A percentile compares a stretch with the other conserved stretches of the same genome.
Evolutionary conservation across 2,888 invertebrate genomes (phyloP).

Genomic region (Macropis europaea): DNA sequence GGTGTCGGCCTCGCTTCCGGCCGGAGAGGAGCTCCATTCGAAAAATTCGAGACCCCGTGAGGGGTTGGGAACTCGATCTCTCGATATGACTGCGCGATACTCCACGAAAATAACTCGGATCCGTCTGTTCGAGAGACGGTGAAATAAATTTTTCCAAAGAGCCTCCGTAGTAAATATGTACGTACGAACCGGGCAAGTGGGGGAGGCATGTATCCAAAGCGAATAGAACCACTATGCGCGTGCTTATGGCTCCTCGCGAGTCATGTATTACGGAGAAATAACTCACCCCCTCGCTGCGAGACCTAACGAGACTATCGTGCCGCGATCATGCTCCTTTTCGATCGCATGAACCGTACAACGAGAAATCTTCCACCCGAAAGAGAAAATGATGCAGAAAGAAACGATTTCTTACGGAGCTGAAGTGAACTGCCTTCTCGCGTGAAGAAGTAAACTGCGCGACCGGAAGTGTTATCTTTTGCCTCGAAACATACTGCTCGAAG

Average conservation of each 20-base stretch:
- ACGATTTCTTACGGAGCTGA: too few species aligned
- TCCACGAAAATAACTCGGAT: slow-evolving; percentile 2
- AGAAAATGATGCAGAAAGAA: too few species aligned
- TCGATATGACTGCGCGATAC: not conserved
- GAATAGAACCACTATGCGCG: not conserved
- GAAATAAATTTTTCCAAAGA: slow-evolving; percentile 28
- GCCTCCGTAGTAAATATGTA: slow-evolving; percentile 14
- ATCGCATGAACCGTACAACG: not conserved
- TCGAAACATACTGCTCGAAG: too few species aligned
- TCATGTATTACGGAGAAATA: not conserved
- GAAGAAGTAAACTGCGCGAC: too few species aligned
- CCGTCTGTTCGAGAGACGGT: not conserved
- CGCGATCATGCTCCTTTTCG: not conserved
- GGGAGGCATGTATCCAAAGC: not conserved
- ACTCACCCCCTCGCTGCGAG: not conserved
- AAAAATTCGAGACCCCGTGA: not conserved
- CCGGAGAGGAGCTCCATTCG: too few species aligned
- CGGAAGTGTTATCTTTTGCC: too few species aligned
- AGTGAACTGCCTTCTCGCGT: too few species aligned
- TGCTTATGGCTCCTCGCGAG: not conserved
- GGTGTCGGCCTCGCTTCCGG: too few species aligned
- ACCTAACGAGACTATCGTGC: not conserved
- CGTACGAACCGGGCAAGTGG: too few species aligned
- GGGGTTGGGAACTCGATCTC: too few species aligned
- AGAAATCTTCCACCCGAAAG: not conserved